Conservation (phyloP, 2,888 invertebrate species). For the Isotomurus palustris region DNA sequence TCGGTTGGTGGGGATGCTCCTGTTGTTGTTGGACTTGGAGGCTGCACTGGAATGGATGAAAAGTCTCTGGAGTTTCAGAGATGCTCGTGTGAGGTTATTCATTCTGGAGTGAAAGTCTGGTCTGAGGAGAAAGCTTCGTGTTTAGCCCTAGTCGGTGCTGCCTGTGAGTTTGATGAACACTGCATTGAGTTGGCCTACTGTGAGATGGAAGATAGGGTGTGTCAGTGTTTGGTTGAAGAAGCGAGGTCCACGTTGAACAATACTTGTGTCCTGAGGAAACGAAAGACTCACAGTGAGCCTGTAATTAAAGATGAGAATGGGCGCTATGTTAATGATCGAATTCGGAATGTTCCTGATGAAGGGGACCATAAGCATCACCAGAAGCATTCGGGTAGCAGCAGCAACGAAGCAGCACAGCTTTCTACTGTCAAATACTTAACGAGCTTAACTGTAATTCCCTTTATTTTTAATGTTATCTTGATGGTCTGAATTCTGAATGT, state of each 20-base stretch:
- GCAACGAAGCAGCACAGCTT: too few species aligned
- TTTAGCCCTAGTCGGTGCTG: conserved; percentile 11
- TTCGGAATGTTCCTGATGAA: neutral
- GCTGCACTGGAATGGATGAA: neutral
- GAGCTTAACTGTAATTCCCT: too few species aligned
- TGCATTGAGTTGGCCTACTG: conserved; percentile 10
- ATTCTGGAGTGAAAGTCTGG: neutral
- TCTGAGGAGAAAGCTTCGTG: neutral
- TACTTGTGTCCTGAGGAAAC: neutral
- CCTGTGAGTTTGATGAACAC: neutral
- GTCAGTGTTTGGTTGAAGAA: conserved; percentile 4
- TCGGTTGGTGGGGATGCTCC: neutral
- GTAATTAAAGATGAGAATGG: too few species aligned
- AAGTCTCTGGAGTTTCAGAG: neutral
- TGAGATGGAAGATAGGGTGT: neutral
- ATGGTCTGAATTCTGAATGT: too few species aligned
- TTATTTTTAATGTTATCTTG: too few species aligned
- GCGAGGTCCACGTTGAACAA: conserved; percentile 4
- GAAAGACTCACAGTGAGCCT: too few species aligned
- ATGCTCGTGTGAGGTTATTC: conserved; percentile 7
- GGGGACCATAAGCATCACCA: too few species aligned
- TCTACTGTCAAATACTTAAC: too few species aligned
- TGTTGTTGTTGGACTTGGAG: too few species aligned
- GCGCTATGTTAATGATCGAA: too few species aligned
- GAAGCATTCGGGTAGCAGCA: too few species aligned